A percentile compares a stretch with the other conserved stretches of the same genome.
Evolutionary conservation across 2,888 invertebrate genomes (phyloP).

Genomic region (Acrobasis suavella): DNA sequence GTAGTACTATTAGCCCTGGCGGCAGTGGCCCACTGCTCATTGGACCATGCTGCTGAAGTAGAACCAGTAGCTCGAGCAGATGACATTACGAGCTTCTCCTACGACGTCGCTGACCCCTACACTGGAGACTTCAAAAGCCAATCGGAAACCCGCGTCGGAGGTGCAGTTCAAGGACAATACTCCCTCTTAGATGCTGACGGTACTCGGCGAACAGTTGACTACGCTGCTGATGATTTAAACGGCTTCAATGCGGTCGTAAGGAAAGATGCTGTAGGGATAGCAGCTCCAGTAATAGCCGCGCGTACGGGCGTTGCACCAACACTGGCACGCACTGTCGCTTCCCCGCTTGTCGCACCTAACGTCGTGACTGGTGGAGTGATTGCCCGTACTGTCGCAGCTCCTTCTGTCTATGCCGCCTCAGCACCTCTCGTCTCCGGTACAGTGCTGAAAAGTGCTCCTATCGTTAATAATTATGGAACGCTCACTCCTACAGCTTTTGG

Average conservation of each 20-base stretch:
- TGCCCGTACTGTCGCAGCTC: slow-evolving; percentile 34
- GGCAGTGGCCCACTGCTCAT: slow-evolving; percentile 66
- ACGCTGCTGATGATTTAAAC: slow-evolving; percentile 80
- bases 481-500: slow-evolving; percentile 3
- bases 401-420: slow-evolving; percentile 32
- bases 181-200: slow-evolving; percentile 81
- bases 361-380: slow-evolving; percentile 22
- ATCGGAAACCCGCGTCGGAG: slow-evolving; percentile 78
- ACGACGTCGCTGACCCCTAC: slow-evolving; percentile 81
- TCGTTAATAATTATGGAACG: slow-evolving; percentile 18
- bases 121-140: slow-evolving; percentile 83
- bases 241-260: slow-evolving; percentile 83
- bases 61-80: slow-evolving; percentile 80
- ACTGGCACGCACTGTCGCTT: slow-evolving; percentile 41
- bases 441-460: slow-evolving; percentile 5
- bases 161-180: slow-evolving; percentile 80
- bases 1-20: slow-evolving; percentile 69
- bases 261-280: slow-evolving; percentile 70
- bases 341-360: slow-evolving; percentile 36
- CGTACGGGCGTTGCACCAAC: slow-evolving; percentile 50
- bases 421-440: slow-evolving; percentile 31
- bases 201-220: slow-evolving; percentile 81
- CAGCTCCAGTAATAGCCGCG: slow-evolving; percentile 56
- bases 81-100: slow-evolving; percentile 79
- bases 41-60: slow-evolving; percentile 33